phyloP scores from a whole-genome alignment of 2,888 invertebrate species.

The Pristionchus entomophagus region DNA sequence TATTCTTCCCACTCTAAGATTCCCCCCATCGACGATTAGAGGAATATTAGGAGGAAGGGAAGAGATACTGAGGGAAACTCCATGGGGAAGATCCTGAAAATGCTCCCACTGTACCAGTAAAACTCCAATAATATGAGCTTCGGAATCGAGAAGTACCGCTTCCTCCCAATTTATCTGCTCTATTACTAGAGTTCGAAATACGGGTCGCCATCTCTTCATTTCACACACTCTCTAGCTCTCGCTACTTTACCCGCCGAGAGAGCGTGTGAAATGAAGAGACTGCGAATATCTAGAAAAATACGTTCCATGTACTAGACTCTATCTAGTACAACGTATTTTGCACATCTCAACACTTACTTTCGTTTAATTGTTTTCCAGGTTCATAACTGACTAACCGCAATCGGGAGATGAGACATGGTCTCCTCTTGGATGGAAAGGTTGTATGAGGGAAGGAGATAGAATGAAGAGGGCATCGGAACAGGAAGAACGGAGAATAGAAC shows the following conservation, averaged over 20 bases:
- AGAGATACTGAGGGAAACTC: background rate
- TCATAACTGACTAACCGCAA: slow-evolving; percentile 4
- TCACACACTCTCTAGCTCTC: background rate
- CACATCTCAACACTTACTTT: too few species aligned
- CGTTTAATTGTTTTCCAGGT: too few species aligned
- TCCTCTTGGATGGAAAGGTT: slow-evolving; percentile 25
- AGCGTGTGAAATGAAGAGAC: too few species aligned
- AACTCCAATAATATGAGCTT: background rate
- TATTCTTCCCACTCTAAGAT: slow-evolving; percentile 29
- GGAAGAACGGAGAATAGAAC: too few species aligned
- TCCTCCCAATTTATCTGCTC: too few species aligned
- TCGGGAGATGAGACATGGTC: background rate
- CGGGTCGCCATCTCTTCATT: background rate
- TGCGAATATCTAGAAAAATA: too few species aligned
- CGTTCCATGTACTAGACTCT: too few species aligned
- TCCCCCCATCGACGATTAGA: slow-evolving; percentile 10
- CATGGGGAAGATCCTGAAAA: background rate
- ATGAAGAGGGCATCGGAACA: too few species aligned
- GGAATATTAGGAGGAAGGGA: slow-evolving; percentile 29
- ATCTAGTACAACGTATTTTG: too few species aligned
- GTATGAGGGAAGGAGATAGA: background rate
- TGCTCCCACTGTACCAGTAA: too few species aligned
- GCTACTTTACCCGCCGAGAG: too few species aligned
- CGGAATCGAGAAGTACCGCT: too few species aligned
- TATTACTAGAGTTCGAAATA: background rate